These are phyloP conservation scores for Hirudinaria manillensis DNA, from an alignment of 2,888 invertebrate genomes.

Conservation along the genomic window DNA sequence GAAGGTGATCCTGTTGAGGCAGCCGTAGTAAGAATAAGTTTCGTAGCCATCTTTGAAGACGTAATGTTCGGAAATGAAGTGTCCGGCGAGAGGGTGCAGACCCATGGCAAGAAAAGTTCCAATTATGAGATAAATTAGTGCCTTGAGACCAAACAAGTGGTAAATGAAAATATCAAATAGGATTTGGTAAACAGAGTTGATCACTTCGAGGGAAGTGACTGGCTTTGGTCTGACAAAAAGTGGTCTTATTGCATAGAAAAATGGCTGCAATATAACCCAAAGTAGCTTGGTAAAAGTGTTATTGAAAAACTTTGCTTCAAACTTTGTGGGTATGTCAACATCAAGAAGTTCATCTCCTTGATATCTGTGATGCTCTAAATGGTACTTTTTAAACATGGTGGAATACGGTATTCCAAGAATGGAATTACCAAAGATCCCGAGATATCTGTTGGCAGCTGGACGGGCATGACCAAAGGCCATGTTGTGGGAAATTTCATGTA, in stretches of 20 bases:
- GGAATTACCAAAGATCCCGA: slow-evolving; percentile 91
- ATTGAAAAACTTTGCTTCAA: slow-evolving; percentile 87
- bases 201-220: slow-evolving; percentile 70
- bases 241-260: slow-evolving; percentile 89
- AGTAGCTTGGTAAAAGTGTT: slow-evolving; percentile 83
- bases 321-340: slow-evolving; percentile 85
- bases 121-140: slow-evolving; percentile 72
- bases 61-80: slow-evolving; percentile 97
- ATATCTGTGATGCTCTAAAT: slow-evolving; percentile 87
- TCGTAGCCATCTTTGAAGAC: slow-evolving; percentile 95
- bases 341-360: slow-evolving; percentile 87
- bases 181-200: slow-evolving; percentile 78
- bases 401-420: slow-evolving; percentile 92
- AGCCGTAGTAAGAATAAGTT: slow-evolving; percentile 96
- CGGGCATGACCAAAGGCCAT: slow-evolving; percentile 88
- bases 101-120: slow-evolving; percentile 91
- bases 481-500: slow-evolving; percentile 95
- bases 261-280: slow-evolving; percentile 87
- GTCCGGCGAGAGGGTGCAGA: slow-evolving; percentile 89
- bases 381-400: slow-evolving; percentile 90
- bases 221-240: slow-evolving; percentile 67
- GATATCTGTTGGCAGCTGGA: slow-evolving; percentile 76
- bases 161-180: slow-evolving; percentile 74
- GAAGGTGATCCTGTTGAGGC: slow-evolving; percentile 89
- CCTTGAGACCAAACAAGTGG: slow-evolving; percentile 73